Evolutionary conservation across 2,797 vertebrate species (phyloP).

Genomic region (Naso thynnoides): DNA sequence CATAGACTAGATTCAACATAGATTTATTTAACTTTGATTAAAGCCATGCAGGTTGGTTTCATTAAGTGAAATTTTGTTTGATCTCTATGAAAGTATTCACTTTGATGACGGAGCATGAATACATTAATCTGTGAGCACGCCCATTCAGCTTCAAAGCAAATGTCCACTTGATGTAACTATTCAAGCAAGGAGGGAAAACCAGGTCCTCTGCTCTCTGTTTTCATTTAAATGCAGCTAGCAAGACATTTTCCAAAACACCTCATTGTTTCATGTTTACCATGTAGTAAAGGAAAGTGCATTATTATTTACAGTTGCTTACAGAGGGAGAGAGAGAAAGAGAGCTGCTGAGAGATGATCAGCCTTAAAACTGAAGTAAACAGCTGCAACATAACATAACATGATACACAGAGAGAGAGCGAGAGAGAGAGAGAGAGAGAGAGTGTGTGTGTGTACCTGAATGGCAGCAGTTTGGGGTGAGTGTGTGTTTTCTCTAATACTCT

Average conservation of each 20-base stretch:
- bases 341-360: too few relatives aligned
- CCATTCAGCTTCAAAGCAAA: slow-evolving; percentile 20
- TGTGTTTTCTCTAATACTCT: slow-evolving; percentile 86
- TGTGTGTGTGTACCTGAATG: slow-evolving; percentile 87
- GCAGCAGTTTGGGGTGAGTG: slow-evolving; percentile 81
- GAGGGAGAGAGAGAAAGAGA: background rate
- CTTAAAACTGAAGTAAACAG: too few relatives aligned
- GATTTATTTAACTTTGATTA: background rate
- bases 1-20: background rate
- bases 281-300: background rate
- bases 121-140: slow-evolving; percentile 10
- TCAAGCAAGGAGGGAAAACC: background rate
- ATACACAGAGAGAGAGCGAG: background rate
- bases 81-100: background rate
- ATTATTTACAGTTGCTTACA: background rate
- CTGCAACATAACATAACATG: too few relatives aligned
- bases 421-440: background rate
- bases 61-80: slow-evolving; percentile 5
- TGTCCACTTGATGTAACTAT: background rate
- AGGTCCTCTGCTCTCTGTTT: background rate
- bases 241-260: background rate
- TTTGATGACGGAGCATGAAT: background rate
- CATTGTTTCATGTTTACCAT: background rate
- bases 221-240: background rate
- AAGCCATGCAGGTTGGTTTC: slow-evolving; percentile 3